Conservation (phyloP, 2,797 vertebrate genomes). For the Gallinago solitaria region DNA sequence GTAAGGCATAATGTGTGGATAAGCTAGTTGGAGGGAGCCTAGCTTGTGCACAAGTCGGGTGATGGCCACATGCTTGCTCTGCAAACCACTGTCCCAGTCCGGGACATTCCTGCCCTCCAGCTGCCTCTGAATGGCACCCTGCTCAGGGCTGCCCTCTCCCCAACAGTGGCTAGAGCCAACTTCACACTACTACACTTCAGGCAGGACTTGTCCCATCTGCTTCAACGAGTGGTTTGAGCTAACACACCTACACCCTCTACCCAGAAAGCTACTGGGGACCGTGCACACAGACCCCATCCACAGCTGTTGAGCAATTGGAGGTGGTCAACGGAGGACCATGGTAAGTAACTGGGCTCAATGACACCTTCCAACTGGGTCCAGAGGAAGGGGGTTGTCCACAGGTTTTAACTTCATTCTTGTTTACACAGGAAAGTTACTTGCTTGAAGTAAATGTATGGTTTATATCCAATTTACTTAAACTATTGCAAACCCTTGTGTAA, state of each 20-base stretch:
- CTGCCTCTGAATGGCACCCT: neutral
- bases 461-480: constrained; percentile 15
- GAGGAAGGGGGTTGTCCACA: neutral
- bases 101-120: constrained; percentile 17
- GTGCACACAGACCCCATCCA: fast-evolving
- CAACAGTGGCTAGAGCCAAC: neutral
- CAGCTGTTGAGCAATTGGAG: neutral
- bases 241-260: neutral
- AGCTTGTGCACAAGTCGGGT: neutral
- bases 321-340: neutral
- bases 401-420: neutral
- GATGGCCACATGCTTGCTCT: neutral
- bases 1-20: neutral
- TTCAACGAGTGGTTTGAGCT: neutral
- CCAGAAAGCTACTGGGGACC: neutral
- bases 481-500: constrained; percentile 17
- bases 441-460: constrained; percentile 25
- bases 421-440: neutral
- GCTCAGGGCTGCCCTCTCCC: neutral
- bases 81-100: neutral
- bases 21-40: neutral
- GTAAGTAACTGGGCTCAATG: neutral
- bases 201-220: neutral
- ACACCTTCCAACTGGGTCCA: neutral
- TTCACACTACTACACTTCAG: neutral